Evolutionary conservation across 2,888 invertebrate species (phyloP).

Genomic region (Andrena dorsata): DNA sequence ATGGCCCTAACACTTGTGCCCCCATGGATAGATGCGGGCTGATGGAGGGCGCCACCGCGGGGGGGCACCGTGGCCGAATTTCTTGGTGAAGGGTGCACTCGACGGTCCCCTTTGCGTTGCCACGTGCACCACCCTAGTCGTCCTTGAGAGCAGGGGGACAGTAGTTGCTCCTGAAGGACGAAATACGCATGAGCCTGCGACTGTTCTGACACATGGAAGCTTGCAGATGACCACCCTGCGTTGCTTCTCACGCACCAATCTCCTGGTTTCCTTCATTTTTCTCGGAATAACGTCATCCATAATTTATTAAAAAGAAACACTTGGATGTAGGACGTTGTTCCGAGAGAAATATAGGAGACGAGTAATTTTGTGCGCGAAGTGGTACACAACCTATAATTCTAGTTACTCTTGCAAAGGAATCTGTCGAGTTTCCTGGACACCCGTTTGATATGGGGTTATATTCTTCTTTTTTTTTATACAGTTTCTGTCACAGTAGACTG

Average conservation of each 20-base stretch:
- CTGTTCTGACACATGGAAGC: constrained; percentile 49
- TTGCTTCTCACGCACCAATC: constrained; percentile 20
- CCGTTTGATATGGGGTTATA: neutral
- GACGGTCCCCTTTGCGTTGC: constrained; percentile 34
- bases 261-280: neutral
- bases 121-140: constrained; percentile 62
- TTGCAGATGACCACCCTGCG: constrained; percentile 23
- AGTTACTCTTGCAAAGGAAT: too few relatives aligned
- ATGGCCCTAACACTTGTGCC: constrained; percentile 49
- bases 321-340: neutral
- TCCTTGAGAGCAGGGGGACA: constrained; percentile 33
- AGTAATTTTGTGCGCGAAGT: too few relatives aligned
- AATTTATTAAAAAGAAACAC: neutral
- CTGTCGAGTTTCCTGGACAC: neutral
- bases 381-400: too few relatives aligned
- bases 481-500: neutral
- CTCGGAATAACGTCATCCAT: neutral
- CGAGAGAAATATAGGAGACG: too few relatives aligned
- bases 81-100: constrained; percentile 50
- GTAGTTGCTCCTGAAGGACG: constrained; percentile 26
- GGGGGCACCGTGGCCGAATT: constrained; percentile 58
- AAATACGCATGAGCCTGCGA: constrained; percentile 44
- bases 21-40: constrained; percentile 55
- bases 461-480: neutral
- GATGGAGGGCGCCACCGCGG: constrained; percentile 40